Evolutionary conservation across 2,888 invertebrate genomes (phyloP).

Genomic region (Pheosia gnoma): DNA sequence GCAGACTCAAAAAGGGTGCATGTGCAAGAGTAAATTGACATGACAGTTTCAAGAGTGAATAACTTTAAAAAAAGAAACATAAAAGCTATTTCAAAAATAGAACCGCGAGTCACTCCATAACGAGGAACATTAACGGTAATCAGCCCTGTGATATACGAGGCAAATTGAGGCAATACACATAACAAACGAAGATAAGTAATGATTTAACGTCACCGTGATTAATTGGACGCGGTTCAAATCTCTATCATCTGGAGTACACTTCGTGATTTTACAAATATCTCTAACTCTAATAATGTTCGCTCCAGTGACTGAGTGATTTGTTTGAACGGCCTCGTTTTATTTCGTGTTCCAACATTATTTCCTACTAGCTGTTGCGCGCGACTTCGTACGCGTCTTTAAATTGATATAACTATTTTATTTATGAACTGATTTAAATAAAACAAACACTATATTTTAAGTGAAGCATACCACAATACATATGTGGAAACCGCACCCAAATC

Average conservation of each 20-base stretch:
- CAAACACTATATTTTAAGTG: no score
- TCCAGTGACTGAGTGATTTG: slow-evolving; percentile 10
- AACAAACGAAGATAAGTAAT: slow-evolving; percentile 42
- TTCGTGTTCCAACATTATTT: background rate
- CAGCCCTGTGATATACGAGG: slow-evolving; percentile 31
- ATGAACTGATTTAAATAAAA: no score
- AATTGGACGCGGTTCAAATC: slow-evolving; percentile 28
- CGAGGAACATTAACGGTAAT: slow-evolving; percentile 9
- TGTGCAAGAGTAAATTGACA: background rate
- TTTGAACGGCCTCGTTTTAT: background rate
- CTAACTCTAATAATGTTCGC: slow-evolving; percentile 11
- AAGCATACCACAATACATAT: no score
- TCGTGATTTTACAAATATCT: slow-evolving; percentile 31
- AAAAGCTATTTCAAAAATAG: background rate
- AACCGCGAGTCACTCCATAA: slow-evolving; percentile 8
- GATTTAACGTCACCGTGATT: slow-evolving; percentile 40
- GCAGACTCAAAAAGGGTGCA: no score
- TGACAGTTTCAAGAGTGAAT: background rate
- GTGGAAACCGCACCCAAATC: no score
- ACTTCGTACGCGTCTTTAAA: no score
- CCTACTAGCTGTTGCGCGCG: no score
- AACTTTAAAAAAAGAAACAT: background rate
- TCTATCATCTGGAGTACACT: slow-evolving; percentile 27
- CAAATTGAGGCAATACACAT: slow-evolving; percentile 27
- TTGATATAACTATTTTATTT: background rate